These are phyloP conservation scores for Pleuronectes platessa DNA, from an alignment of 2,113 vertebrate genomes.

Conservation along the genomic window DNA sequence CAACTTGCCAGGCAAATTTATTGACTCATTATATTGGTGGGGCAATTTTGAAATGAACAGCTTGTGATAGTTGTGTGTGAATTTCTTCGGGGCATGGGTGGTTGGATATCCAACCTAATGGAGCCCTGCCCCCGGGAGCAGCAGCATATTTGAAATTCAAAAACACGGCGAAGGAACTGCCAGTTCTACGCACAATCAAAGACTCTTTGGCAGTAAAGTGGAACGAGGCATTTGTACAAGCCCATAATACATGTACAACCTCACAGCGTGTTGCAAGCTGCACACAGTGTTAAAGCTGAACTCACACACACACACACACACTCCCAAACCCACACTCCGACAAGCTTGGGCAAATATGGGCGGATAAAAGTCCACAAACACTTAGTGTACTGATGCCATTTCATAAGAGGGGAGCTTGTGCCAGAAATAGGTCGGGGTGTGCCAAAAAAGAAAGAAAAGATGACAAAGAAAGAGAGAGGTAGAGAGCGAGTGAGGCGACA, in stretches of 20 bases:
- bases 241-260: slow-evolving; percentile 43
- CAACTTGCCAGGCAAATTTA: slow-evolving; percentile 34
- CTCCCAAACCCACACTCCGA: slow-evolving; percentile 45
- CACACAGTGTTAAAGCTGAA: slow-evolving; percentile 1
- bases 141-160: slow-evolving; percentile 60
- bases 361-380: slow-evolving; percentile 60
- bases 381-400: slow-evolving; percentile 53
- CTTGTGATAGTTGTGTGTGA: slow-evolving; percentile 61
- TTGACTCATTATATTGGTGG: slow-evolving; percentile 44
- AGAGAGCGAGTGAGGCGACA: not conserved
- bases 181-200: slow-evolving; percentile 49
- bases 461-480: slow-evolving; percentile 3
- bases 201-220: slow-evolving; percentile 37
- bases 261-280: slow-evolving; percentile 54
- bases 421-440: slow-evolving; percentile 34
- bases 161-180: slow-evolving; percentile 42
- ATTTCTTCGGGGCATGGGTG: slow-evolving; percentile 35
- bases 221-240: slow-evolving; percentile 46
- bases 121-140: slow-evolving; percentile 40
- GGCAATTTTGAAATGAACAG: slow-evolving; percentile 27
- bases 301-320: not conserved
- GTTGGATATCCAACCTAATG: slow-evolving; percentile 51
- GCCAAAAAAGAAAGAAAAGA: slow-evolving; percentile 22
- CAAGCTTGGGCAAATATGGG: slow-evolving; percentile 66
- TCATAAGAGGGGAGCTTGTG: slow-evolving; percentile 36